These are phyloP conservation scores for Paracanthobrama guichenoti DNA, from an alignment of 2,113 vertebrate genomes.

Conservation along the genomic window DNA sequence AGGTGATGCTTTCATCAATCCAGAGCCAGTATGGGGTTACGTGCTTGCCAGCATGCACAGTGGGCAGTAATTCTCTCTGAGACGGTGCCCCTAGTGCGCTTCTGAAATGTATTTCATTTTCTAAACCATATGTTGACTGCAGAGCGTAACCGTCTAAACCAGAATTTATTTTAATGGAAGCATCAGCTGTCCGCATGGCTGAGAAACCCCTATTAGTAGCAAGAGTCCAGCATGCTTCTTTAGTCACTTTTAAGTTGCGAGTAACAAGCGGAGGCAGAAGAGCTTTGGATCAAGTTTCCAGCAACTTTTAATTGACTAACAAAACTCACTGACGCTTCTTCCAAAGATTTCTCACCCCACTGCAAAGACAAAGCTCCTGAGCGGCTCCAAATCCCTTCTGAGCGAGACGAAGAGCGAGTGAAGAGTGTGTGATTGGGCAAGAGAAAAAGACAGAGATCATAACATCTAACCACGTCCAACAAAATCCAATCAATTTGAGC, in stretches of 20 bases:
- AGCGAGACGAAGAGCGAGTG: background rate
- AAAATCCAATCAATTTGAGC: conserved; percentile 13
- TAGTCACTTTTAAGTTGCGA: background rate
- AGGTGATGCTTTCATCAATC: background rate
- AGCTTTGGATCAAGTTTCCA: conserved; percentile 37
- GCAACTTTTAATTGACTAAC: conserved; percentile 56
- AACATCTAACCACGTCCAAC: conserved; percentile 6
- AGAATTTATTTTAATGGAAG: conserved; percentile 23
- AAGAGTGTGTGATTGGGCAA: background rate
- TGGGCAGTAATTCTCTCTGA: background rate
- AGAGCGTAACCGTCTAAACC: background rate
- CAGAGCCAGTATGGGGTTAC: background rate
- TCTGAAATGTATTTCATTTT: conserved; percentile 4
- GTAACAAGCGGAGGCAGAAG: conserved; percentile 16
- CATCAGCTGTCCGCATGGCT: conserved; percentile 34
- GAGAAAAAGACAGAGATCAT: background rate
- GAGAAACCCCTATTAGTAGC: conserved; percentile 31
- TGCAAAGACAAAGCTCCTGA: conserved; percentile 16
- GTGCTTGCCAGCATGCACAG: background rate
- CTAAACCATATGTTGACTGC: conserved; percentile 12
- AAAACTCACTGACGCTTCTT: conserved; percentile 25
- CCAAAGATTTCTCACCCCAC: background rate
- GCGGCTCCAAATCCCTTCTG: background rate
- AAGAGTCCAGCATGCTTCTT: background rate
- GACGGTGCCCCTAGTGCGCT: background rate